phyloP scores from a whole-genome alignment of 1,140 invertebrate species.

The Telenomus remus region DNA sequence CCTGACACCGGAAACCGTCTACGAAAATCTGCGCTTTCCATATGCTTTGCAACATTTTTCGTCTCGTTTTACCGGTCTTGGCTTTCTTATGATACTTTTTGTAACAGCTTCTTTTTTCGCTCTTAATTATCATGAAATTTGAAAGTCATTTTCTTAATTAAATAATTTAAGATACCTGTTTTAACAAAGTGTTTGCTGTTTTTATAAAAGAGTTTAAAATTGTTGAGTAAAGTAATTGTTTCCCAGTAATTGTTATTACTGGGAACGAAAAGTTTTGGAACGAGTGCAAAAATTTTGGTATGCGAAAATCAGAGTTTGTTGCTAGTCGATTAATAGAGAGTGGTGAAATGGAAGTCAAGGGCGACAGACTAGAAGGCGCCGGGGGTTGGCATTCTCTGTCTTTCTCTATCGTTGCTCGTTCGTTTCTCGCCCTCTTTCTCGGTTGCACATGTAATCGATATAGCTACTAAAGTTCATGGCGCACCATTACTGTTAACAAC shows the following conservation, averaged over 20 bases:
- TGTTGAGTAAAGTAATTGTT: too few relatives aligned
- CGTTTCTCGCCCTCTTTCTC: constrained; percentile 26
- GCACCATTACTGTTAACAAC: constrained; percentile 57
- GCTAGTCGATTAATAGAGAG: background rate
- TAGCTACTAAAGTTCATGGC: constrained; percentile 73
- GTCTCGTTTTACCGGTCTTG: too few relatives aligned
- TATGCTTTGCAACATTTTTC: background rate
- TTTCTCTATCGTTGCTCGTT: background rate
- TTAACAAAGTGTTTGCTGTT: too few relatives aligned
- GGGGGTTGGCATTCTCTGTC: constrained; percentile 48
- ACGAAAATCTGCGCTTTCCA: constrained; percentile 17
- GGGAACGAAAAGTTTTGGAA: too few relatives aligned
- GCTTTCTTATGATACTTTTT: too few relatives aligned
- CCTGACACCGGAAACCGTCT: constrained; percentile 41
- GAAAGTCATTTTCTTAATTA: too few relatives aligned
- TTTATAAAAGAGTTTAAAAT: too few relatives aligned
- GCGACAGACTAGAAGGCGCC: constrained; percentile 70
- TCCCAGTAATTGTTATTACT: too few relatives aligned
- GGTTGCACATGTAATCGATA: constrained; percentile 69
- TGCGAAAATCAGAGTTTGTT: background rate
- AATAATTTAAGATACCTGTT: too few relatives aligned
- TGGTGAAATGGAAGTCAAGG: constrained; percentile 67
- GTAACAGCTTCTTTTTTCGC: too few relatives aligned
- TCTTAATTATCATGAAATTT: too few relatives aligned
- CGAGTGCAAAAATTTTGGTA: background rate